Evolutionary conservation across 2,113 vertebrate genomes (phyloP).

Genomic region (Dendrocopos noguchii): DNA sequence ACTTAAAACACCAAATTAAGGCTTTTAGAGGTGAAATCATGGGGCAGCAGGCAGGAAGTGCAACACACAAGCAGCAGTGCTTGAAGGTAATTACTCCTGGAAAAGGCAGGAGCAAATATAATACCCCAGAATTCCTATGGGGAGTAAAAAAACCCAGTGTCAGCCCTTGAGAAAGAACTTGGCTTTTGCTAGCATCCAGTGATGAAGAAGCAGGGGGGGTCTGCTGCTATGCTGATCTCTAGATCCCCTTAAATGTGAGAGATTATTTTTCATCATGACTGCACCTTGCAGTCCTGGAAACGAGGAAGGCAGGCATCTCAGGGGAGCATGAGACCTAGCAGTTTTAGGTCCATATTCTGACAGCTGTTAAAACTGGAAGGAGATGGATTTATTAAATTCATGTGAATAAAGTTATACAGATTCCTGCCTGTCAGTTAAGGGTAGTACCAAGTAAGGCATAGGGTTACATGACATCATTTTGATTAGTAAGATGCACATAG

Average conservation of each 20-base stretch:
- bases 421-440: not conserved
- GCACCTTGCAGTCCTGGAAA: not conserved
- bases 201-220: not conserved
- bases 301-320: not conserved
- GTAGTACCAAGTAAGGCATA: not conserved
- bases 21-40: conserved; percentile 1
- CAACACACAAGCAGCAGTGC: not conserved
- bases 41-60: conserved; percentile 7
- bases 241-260: not conserved
- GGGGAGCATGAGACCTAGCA: not conserved
- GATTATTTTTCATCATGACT: not conserved
- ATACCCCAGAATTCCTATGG: not conserved
- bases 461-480: not conserved
- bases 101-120: not conserved
- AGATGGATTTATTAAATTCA: not conserved
- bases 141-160: not conserved
- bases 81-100: not conserved
- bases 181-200: not conserved
- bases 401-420: not conserved
- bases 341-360: not conserved
- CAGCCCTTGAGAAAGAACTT: not conserved
- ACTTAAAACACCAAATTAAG: conserved; percentile 43
- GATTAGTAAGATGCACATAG: not conserved
- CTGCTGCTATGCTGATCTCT: not conserved
- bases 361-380: not conserved